Conservation (phyloP, 2,888 invertebrate genomes). For the Lycia hirtaria region DNA sequence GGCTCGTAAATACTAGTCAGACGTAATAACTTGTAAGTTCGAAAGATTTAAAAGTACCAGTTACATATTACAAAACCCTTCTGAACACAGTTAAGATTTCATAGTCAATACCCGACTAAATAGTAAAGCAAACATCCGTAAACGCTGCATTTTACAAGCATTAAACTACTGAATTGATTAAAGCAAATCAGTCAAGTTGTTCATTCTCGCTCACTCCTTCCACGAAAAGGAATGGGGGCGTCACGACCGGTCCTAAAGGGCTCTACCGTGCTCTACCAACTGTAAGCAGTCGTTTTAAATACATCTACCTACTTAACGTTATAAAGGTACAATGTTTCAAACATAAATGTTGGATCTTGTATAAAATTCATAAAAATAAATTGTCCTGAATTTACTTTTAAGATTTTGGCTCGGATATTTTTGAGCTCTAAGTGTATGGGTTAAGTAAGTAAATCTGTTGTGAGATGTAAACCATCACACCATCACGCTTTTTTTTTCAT, state of each 20-base stretch:
- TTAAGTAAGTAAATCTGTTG: too few relatives aligned
- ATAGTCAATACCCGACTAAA: neutral
- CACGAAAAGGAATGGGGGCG: conserved; percentile 61
- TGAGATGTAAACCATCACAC: too few relatives aligned
- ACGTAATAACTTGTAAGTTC: neutral
- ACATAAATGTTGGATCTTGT: too few relatives aligned
- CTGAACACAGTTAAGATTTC: too few relatives aligned
- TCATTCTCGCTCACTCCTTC: conserved; percentile 38
- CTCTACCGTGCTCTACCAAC: conserved; percentile 26
- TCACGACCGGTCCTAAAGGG: conserved; percentile 60
- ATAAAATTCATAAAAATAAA: too few relatives aligned
- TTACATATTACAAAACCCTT: neutral
- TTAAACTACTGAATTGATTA: conserved; percentile 16
- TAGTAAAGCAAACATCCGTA: conserved; percentile 5
- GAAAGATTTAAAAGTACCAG: neutral
- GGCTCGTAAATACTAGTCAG: too few relatives aligned
- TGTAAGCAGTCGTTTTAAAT: conserved; percentile 35
- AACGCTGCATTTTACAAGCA: neutral
- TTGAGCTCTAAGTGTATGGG: too few relatives aligned
- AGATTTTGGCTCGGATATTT: too few relatives aligned
- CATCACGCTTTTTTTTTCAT: too few relatives aligned
- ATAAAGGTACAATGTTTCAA: conserved; percentile 16
- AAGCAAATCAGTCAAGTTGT: conserved; percentile 31
- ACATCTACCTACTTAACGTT: conserved; percentile 32
- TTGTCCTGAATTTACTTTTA: too few relatives aligned